Conservation (phyloP, 2,797 vertebrate species). For the Sciurus vulgaris region DNA sequence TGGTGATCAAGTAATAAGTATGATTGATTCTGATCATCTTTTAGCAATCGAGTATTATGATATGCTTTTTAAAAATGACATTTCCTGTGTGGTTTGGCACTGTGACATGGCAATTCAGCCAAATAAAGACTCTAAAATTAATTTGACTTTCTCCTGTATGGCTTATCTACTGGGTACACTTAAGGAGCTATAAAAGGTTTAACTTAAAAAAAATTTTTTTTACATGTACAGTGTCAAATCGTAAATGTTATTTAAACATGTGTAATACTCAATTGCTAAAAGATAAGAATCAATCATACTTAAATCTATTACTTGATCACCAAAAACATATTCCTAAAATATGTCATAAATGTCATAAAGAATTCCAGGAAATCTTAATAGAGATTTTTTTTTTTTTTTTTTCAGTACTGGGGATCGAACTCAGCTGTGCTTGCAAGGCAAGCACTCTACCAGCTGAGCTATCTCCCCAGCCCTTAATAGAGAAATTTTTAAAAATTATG, state of each 20-base stretch:
- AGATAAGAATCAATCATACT: constrained; percentile 43
- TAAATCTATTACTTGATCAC: constrained; percentile 55
- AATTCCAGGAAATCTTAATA: neutral
- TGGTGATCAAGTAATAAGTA: constrained; percentile 65
- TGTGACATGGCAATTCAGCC: constrained; percentile 52
- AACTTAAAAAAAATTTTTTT: neutral
- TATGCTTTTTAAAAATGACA: constrained; percentile 7
- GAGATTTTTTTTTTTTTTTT: neutral
- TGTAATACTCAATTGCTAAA: neutral
- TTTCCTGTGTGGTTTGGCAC: constrained; percentile 32
- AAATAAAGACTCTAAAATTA: constrained; percentile 67
- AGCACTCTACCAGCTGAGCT: too few relatives aligned
- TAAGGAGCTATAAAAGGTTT: constrained; percentile 42
- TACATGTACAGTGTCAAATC: neutral
- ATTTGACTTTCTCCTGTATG: constrained; percentile 22
- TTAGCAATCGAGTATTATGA: constrained; percentile 25
- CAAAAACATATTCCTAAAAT: constrained; percentile 52
- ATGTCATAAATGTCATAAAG: neutral
- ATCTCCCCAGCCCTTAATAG: too few relatives aligned
- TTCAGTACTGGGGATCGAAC: too few relatives aligned
- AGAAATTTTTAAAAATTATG: too few relatives aligned
- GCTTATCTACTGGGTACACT: constrained; percentile 39
- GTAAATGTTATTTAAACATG: neutral
- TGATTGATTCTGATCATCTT: constrained; percentile 38
- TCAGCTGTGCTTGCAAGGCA: too few relatives aligned